Base-by-base conservation (phyloP, 2,888 invertebrate genomes). In the Gisinianus flammeolus region DNA sequence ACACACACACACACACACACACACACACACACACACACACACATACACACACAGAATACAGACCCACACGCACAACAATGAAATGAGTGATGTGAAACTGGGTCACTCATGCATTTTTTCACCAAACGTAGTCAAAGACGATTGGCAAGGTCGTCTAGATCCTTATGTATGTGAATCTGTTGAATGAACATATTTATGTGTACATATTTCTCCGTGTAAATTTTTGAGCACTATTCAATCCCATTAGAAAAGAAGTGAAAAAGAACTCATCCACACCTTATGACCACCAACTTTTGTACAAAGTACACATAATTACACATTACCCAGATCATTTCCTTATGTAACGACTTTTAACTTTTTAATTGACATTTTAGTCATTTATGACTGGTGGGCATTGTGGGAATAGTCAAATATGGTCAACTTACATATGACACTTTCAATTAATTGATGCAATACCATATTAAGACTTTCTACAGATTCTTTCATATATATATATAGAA, bases 91-190 rank as follows among this genome's bases (percentile, higher is more conserved):
- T 19, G 73, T 28, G 62, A 73, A 73, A 62, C 73, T 73, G 73
- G 73, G 73, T 73, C 73, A 62, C 31, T 66, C 31, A 16, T 66
- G 8, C 30, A n/a, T 44, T 68, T 73, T 73, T 73, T 62, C 58
- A 62, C 73, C 73, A 73, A 73, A 73, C 73, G 62, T 6, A 73
- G 73, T 33, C 52, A 58, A 58, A 73, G 58, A 73, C 73, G 64
- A 73, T 73, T 73, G 58, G 35, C 73, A 73, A 73, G 73, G 73
- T 73, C 73, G 73, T 73, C 73, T 35, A 35, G 19, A 35, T 71
- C n/a, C 31, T 56, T 58, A 30, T 31, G 12, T 24, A 30, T 22
- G n/a, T 22, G 5, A 22, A 24, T 52, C 31, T 30, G 35, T 52
- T 52, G 71, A 19, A 52, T 16, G 16, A 19, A 22, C 35, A 10